These are phyloP conservation scores for Mythimna ferrago DNA, from an alignment of 2,888 invertebrate species.

Conservation along the genomic window DNA sequence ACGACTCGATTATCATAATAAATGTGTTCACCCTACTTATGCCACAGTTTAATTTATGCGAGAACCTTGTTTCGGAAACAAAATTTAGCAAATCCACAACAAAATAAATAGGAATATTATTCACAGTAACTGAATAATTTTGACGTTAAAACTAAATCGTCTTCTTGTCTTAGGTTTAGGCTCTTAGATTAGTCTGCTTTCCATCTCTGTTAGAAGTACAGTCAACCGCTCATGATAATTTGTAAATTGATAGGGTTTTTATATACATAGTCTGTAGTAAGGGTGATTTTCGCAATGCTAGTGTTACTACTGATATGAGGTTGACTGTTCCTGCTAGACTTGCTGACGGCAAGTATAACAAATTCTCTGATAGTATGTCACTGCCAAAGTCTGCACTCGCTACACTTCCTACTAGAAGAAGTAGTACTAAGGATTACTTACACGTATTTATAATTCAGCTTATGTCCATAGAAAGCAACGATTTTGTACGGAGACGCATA, in stretches of 20 bases:
- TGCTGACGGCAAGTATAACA: background rate
- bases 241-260: background rate
- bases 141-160: conserved; percentile 42
- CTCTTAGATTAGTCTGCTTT: background rate
- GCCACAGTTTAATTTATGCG: conserved; percentile 60
- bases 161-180: conserved; percentile 5
- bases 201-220: background rate
- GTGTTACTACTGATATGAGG: background rate
- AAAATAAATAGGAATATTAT: conserved; percentile 61
- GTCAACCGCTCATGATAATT: background rate
- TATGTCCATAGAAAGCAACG: no score
- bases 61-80: conserved; percentile 57
- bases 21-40: conserved; percentile 59
- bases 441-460: no score
- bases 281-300: background rate
- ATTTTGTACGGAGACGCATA: no score
- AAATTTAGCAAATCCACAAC: conserved; percentile 55
- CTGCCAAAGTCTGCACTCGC: background rate
- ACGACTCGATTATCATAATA: conserved; percentile 59
- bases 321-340: background rate
- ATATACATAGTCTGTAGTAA: background rate
- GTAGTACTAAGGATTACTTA: background rate
- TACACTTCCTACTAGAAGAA: background rate
- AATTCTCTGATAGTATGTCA: background rate
- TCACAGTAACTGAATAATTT: conserved; percentile 56